Conservation (phyloP, 2,888 invertebrate species). For the Schizotus pectinicornis region DNA sequence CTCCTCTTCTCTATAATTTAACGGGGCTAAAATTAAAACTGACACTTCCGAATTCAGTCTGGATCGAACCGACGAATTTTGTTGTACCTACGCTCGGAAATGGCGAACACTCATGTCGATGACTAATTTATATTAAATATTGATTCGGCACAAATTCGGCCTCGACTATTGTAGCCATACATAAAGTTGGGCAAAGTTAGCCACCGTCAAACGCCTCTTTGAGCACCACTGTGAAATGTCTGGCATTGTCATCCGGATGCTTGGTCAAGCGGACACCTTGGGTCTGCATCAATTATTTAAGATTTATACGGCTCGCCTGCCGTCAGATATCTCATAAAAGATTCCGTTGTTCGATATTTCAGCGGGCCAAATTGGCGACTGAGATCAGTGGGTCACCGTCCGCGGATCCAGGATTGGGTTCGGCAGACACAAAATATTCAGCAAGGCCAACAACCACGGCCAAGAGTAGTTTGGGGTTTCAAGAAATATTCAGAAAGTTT, state of each 20-base stretch:
- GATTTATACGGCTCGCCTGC: conserved; percentile 7
- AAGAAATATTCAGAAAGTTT: too few species aligned
- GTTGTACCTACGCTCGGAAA: background rate
- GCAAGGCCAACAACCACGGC: too few species aligned
- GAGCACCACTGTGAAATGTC: conserved; percentile 1
- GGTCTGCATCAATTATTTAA: conserved; percentile 7
- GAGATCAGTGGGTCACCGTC: too few species aligned
- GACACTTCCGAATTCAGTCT: conserved; percentile 11
- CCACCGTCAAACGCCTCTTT: conserved; percentile 5
- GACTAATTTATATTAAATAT: conserved; percentile 3
- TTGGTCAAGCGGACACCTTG: background rate
- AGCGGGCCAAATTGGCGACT: background rate
- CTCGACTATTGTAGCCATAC: background rate
- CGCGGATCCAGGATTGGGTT: too few species aligned
- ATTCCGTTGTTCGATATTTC: conserved; percentile 5
- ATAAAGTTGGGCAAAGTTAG: background rate
- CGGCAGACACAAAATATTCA: too few species aligned
- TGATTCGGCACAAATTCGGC: background rate
- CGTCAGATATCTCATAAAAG: conserved; percentile 5
- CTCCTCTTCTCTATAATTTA: conserved; percentile 17
- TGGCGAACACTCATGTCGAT: too few species aligned
- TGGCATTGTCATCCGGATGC: background rate
- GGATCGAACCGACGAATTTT: conserved; percentile 3
- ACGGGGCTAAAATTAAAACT: conserved; percentile 19
- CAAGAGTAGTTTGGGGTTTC: too few species aligned